A percentile compares a stretch with the other conserved stretches of the same genome.
Evolutionary conservation across 2,888 invertebrate genomes (phyloP).

Genomic region (Rotaria macrura): DNA sequence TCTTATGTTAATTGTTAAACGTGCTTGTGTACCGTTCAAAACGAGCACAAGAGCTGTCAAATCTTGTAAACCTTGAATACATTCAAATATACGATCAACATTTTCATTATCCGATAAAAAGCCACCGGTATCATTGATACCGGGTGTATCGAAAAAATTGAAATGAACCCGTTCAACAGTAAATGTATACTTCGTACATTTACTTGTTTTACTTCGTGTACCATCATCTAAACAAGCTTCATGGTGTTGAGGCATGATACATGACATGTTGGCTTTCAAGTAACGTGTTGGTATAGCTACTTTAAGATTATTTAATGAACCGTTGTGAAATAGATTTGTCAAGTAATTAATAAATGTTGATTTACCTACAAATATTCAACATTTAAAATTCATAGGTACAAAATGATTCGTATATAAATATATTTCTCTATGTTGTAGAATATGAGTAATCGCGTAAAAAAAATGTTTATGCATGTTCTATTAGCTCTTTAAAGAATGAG

Average conservation of each 20-base stretch:
- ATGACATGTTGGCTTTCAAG: background rate
- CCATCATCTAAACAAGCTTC: background rate
- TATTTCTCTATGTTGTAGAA: too few species aligned
- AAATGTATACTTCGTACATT: background rate
- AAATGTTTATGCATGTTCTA: too few species aligned
- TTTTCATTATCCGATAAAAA: constrained; percentile 11
- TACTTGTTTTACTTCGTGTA: constrained; percentile 1
- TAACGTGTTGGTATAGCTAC: constrained; percentile 12
- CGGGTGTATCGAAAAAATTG: constrained; percentile 18
- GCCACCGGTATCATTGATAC: constrained; percentile 5
- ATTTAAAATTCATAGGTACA: too few species aligned
- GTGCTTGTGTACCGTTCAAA: constrained; percentile 17
- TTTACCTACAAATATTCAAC: background rate
- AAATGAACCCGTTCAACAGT: background rate
- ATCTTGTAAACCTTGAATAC: background rate
- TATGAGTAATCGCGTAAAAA: too few species aligned
- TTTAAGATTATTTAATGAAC: background rate
- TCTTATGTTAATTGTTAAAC: constrained; percentile 2
- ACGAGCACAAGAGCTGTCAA: background rate
- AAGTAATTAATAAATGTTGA: constrained; percentile 9
- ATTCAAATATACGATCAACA: constrained; percentile 11
- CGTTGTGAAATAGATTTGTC: background rate
- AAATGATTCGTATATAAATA: too few species aligned
- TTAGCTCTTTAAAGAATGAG: too few species aligned
- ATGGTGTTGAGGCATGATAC: background rate